Evolutionary conservation across 2,888 invertebrate species (phyloP), one percentile per base, ranked within the genome.

Genomic region (Eupelmus urozonus): DNA sequence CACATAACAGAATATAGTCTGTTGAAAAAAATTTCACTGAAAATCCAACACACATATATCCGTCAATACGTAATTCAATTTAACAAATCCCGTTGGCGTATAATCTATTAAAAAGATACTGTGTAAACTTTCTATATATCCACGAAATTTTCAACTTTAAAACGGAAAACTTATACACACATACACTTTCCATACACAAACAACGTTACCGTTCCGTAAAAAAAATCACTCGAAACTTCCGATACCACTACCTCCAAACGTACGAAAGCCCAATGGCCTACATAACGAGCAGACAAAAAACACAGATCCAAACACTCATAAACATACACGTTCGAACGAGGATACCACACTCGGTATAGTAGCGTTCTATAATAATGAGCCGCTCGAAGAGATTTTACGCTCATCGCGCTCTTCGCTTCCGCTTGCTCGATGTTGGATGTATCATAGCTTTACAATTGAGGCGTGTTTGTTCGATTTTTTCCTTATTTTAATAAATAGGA

Each of bases 341-440:
- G 69, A 80, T 83, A 81, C 76, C 82, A 80, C 79, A 77, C 59
- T 79, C 34, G 62, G 74, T 81, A 79, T 76, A 80, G 66, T 66
- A 75, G 63, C 67, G 45, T 76, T 73, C 63, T 53, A 67, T 55
- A 42, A 59, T 25, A 51, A 70, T 57, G 53, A 80, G 45, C 66
- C 29, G 55, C 59, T 80, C 55, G 65, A 74, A 70, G 60, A 45
- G 62, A 57, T 72, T 77, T 67, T 65, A 60, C 70, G 80, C 77
- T 74, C 66, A 72, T 67, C 60, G 66, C 70, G 73, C 73, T 76
- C 42, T 79, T 79, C 69, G 67, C 62, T 76, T 79, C 49, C 73
- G 77, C 67, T 75, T 76, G 74, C 76, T 76, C 59, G 70, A 73
- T 76, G 76, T 80, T 79, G 77, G 66, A 70, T 81, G 79, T 78